Conservation (phyloP, 2,888 invertebrate species). For the Ormyrus rosae region DNA sequence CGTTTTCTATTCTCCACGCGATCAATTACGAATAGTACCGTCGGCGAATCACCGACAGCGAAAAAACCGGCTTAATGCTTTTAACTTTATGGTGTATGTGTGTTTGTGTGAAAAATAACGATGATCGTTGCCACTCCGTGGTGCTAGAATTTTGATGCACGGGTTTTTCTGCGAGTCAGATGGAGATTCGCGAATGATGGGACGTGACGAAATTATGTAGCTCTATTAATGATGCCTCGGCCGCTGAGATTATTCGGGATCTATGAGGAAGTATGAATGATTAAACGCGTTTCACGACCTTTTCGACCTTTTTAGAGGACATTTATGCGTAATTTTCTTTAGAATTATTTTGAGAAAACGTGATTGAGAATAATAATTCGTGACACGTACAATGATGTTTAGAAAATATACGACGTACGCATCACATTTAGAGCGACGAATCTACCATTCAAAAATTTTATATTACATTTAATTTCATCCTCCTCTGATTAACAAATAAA, state of each 20-base stretch:
- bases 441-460: too few relatives aligned
- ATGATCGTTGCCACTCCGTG: neutral
- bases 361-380: too few relatives aligned
- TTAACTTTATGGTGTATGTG: neutral
- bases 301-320: conserved; percentile 19
- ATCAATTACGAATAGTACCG: conserved; percentile 7
- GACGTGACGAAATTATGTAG: conserved; percentile 27
- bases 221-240: neutral
- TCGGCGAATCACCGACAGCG: neutral
- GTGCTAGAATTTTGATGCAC: neutral
- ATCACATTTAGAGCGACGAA: too few relatives aligned
- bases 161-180: too few relatives aligned
- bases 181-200: neutral
- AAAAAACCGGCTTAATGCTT: neutral
- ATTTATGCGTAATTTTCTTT: too few relatives aligned
- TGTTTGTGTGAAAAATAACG: neutral
- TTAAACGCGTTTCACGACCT: neutral
- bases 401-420: too few relatives aligned
- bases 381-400: too few relatives aligned
- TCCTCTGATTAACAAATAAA: too few relatives aligned
- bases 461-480: too few relatives aligned
- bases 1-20: conserved; percentile 16
- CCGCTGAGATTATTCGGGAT: neutral
- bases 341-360: too few relatives aligned
- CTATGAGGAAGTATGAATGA: too few relatives aligned